Evolutionary conservation across 2,113 vertebrate genomes (phyloP).

Genomic region (Hypomesus transpacificus): DNA sequence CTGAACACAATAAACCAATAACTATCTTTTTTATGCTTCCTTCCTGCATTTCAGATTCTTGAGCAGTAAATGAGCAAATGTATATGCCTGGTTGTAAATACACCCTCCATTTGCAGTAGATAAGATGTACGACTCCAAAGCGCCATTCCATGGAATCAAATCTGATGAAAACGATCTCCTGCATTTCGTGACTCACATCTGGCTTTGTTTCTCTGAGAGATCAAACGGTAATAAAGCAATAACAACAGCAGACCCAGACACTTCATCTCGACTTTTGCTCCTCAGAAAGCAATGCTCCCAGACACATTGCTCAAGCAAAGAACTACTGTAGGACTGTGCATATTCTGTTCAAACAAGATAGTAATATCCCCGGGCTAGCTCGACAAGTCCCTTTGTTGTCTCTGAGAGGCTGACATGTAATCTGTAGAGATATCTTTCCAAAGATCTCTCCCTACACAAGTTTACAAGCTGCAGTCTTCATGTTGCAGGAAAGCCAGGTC

Average conservation of each 20-base stretch:
- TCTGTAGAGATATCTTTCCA: slow-evolving; percentile 58
- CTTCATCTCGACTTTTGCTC: slow-evolving; percentile 41
- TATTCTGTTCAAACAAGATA: slow-evolving; percentile 70
- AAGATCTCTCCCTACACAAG: slow-evolving; percentile 51
- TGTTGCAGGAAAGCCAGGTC: slow-evolving; percentile 55
- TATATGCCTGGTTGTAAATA: too few species aligned
- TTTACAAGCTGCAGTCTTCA: slow-evolving; percentile 61
- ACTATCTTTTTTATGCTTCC: too few species aligned
- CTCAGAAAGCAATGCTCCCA: slow-evolving; percentile 51
- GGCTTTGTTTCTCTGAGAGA: slow-evolving; percentile 63
- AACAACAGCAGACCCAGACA: slow-evolving; percentile 49
- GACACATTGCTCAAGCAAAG: slow-evolving; percentile 49
- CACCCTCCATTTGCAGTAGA: too few species aligned
- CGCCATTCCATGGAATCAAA: slow-evolving; percentile 2
- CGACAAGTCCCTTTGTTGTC: slow-evolving; percentile 54
- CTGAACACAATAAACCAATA: too few species aligned
- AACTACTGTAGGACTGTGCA: slow-evolving; percentile 59
- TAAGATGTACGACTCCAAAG: too few species aligned
- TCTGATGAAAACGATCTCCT: background rate
- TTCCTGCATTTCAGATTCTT: too few species aligned
- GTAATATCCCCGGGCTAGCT: slow-evolving; percentile 62
- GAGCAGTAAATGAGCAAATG: too few species aligned
- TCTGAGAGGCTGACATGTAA: slow-evolving; percentile 67
- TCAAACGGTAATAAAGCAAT: slow-evolving; percentile 69
- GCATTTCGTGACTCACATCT: slow-evolving; percentile 7